These are phyloP conservation scores for Xanthorhoe spadicearia DNA, from an alignment of 2,888 invertebrate species.

Conservation along the genomic window DNA sequence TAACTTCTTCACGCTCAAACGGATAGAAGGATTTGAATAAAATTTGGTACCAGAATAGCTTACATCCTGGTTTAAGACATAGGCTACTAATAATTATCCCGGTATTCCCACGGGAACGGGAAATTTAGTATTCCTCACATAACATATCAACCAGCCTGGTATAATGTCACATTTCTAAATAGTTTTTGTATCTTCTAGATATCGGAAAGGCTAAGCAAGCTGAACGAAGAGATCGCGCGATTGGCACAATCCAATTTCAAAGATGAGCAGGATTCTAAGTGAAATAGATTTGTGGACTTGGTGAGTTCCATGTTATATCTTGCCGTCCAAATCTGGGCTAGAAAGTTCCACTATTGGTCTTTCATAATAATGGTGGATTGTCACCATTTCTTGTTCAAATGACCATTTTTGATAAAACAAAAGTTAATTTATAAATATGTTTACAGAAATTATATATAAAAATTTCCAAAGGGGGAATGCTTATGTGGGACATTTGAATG, in stretches of 20 bases:
- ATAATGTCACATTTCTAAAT: background rate
- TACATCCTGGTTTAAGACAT: too few relatives aligned
- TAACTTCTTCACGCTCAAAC: too few relatives aligned
- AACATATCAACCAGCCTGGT: too few relatives aligned
- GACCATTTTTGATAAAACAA: background rate
- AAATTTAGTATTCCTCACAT: too few relatives aligned
- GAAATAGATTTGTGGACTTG: conserved; percentile 30
- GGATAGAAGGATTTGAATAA: too few relatives aligned
- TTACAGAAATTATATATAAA: too few relatives aligned
- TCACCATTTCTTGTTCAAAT: background rate
- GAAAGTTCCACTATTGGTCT: background rate
- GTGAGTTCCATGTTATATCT: conserved; percentile 36
- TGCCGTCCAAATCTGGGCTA: conserved; percentile 16
- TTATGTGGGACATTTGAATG: too few relatives aligned
- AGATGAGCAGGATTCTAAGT: conserved; percentile 53
- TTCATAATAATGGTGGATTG: background rate
- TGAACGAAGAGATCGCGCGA: conserved; percentile 71
- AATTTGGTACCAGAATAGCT: too few relatives aligned
- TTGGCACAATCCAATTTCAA: conserved; percentile 66
- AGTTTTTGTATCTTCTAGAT: conserved; percentile 57
- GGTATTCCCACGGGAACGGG: too few relatives aligned
- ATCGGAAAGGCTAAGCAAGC: conserved; percentile 67
- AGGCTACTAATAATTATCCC: too few relatives aligned
- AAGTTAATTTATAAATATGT: too few relatives aligned
- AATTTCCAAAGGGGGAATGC: too few relatives aligned